Base-by-base conservation (phyloP, 2,797 vertebrate genomes). In the Phrynocephalus guinanensis region DNA sequence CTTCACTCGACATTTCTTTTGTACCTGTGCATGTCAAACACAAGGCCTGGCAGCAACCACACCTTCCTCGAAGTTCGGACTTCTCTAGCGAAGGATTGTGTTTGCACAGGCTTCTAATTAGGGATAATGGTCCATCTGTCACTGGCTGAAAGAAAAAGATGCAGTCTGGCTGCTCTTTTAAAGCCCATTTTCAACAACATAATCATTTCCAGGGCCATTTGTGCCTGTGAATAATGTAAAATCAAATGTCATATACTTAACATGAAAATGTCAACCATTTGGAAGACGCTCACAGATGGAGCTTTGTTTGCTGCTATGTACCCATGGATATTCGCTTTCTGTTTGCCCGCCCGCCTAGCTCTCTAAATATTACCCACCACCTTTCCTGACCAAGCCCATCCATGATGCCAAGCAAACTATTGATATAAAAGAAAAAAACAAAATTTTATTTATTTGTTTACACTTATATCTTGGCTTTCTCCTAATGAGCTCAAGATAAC, bases 1-100 rank as follows among this genome's bases (percentile, higher is more conserved):
- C 87, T 85, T 93, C 87, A 80, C 90, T 92, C 86, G 91, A 48
- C 1, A 88, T 83, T 86, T 88, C 18, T 83, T 92, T 92, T 88
- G 88, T 93, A 85, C 87, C 90, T 52, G 78, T 91, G 87, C 67
- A 48, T 78, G 83, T 90, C 91, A 84, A 76, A 91, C 86, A 91
- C 91, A 83, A 88, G 50, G 87, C 85, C 85, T 92, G 83, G 80
- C 94, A 88, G 80, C 94, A 88, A 84, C 85, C 44, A 63, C 81
- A 89, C 93, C 89, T 93, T 94, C 91, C 82, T 89, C 82, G 85
- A 90, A 82, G 86, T 72, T 71, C 66, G 10, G 44, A 44, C 66
- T 80, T 79, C 83, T 79, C 81, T 82, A 1, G 77, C 60, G 44
- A 84, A 94, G 79, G 78, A 81, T 77, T 88, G 79, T 85, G 83